Evolutionary conservation across 2,113 vertebrate genomes (phyloP).

Genomic region (Ictalurus furcatus): DNA sequence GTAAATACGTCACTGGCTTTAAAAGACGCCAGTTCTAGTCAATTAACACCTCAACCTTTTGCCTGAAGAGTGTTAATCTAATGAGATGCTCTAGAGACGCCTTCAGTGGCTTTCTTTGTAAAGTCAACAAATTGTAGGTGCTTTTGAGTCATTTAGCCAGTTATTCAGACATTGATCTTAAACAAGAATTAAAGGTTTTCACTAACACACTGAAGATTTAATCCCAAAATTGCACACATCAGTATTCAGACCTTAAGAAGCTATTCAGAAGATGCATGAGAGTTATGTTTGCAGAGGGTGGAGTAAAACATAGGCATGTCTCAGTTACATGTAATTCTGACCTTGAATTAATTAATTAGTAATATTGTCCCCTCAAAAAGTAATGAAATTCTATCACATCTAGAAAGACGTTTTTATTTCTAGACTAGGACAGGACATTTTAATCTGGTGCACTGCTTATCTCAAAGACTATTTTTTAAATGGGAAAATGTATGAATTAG

Average conservation of each 20-base stretch:
- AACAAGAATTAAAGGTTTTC: neutral
- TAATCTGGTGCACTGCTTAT: neutral
- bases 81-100: neutral
- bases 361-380: neutral
- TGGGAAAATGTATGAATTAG: neutral
- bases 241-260: neutral
- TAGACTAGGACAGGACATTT: neutral
- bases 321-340: neutral
- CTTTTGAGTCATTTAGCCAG: neutral
- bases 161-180: neutral
- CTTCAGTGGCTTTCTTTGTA: neutral
- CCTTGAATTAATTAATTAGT: neutral
- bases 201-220: neutral
- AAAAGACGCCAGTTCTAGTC: neutral
- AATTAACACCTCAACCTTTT: constrained; percentile 4
- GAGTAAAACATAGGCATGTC: neutral
- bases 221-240: neutral
- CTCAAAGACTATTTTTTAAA: neutral
- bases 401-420: neutral
- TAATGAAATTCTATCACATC: neutral
- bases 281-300: neutral
- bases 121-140: neutral
- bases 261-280: neutral
- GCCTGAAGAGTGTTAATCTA: neutral
- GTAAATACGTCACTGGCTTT: constrained; percentile 9